Evolutionary conservation across 37 sponge, comb jelly and placozoan genomes (phyloP).

Genomic region (Agelas oroides): DNA sequence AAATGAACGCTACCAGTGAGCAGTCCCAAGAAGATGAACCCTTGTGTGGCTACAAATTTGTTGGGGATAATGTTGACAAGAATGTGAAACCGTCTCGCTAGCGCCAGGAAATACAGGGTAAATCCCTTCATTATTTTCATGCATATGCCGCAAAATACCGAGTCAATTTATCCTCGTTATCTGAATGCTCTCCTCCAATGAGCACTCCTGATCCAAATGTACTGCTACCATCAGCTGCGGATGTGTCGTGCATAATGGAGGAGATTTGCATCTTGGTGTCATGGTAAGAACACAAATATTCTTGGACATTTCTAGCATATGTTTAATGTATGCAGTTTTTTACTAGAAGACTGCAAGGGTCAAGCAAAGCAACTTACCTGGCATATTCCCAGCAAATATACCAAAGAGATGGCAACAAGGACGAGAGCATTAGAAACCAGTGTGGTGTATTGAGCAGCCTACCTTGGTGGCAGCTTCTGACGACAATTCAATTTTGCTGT

Average conservation of each 20-base stretch:
- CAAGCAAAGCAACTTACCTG: neutral
- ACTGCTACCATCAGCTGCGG: neutral
- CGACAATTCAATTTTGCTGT: no score
- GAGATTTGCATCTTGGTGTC: neutral
- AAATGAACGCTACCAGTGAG: no score
- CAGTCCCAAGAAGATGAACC: no score
- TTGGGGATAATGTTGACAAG: constrained; percentile 44
- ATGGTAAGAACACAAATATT: neutral
- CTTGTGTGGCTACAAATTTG: constrained; percentile 16
- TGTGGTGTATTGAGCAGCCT: no score
- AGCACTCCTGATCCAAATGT: neutral
- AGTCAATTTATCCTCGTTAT: constrained; percentile 1
- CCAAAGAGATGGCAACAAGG: constrained; percentile 13
- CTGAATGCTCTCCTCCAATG: neutral
- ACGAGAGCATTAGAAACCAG: no score
- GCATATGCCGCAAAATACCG: constrained; percentile 9
- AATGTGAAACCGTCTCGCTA: constrained; percentile 32
- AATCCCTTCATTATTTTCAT: constrained; percentile 26
- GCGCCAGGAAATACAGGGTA: neutral
- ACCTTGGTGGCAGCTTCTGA: no score
- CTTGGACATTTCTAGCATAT: no score
- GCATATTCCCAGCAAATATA: constrained; percentile 32
- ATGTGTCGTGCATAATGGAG: neutral
- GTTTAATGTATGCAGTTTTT: constrained; percentile 4
- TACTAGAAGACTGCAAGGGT: neutral